Conservation (phyloP, 2,797 vertebrate species). For the Pseudochromis fuscus region DNA sequence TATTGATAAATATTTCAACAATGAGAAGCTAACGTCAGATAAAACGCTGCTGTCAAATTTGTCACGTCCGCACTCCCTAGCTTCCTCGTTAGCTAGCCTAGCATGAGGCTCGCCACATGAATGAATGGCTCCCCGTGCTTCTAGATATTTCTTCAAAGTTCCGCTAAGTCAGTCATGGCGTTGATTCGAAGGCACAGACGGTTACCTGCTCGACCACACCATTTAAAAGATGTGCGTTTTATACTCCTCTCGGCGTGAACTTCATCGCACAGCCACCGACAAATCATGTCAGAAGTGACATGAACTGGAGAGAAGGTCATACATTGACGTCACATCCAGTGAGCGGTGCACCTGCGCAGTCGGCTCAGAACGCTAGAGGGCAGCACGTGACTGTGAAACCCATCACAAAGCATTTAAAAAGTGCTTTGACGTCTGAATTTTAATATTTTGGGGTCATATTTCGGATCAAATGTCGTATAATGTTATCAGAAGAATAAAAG, state of each 20-base stretch:
- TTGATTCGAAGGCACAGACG: accelerated
- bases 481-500: neutral
- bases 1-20: neutral
- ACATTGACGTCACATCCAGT: constrained; percentile 72
- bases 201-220: constrained; percentile 53
- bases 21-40: neutral
- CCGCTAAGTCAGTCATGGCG: too few relatives aligned
- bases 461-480: neutral
- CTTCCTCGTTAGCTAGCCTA: constrained; percentile 64
- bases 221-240: constrained; percentile 51
- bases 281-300: constrained; percentile 53
- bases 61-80: constrained; percentile 68
- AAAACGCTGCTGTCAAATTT: neutral
- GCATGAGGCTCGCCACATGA: constrained; percentile 28
- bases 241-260: constrained; percentile 1
- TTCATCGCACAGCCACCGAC: neutral
- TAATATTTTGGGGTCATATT: neutral
- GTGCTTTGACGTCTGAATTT: neutral
- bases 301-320: constrained; percentile 67
- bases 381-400: constrained; percentile 38
- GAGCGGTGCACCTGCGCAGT: accelerated
- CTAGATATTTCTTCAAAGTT: too few relatives aligned
- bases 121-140: constrained; percentile 42
- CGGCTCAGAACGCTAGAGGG: constrained; percentile 50
- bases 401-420: neutral